Base-by-base conservation (phyloP, 1,140 invertebrate genomes). In the Eriocheir sinensis region DNA sequence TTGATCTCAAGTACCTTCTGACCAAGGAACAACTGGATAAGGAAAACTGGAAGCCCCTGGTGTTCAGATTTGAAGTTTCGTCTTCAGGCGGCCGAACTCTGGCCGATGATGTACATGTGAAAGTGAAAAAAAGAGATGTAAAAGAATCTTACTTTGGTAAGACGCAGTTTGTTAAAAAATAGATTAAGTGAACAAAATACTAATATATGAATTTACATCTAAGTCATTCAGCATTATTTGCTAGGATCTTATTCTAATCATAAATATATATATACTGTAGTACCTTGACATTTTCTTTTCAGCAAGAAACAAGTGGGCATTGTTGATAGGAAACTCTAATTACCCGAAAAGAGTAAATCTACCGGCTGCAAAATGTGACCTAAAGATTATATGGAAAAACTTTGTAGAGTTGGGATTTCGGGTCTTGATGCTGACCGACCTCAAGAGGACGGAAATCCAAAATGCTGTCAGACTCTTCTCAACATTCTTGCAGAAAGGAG, bases 221-320 rank as follows among this genome's bases (percentile, higher is more conserved):
- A 48, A 15, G 15, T 48, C 44, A 8, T 48, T 48, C 44, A n/a
- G n/a, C 44, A 8, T 48, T 48, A 48, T 15, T 48, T 15, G 4
- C 4, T 48, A 48, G 15, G 15, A 48, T 48, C 4, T 15, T 48
- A 8, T 48, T 15, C 44, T 8, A 8, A 8, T 48, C 4, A 4
- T 48, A 48, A 8, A 48, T 48, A 48, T 8, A 48, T 15, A 8
- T 15, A 48, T 48, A 48, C 44, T 48, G 44, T 48, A 48, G 15
- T 4, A 48, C 32, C 4, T 81, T 81, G 32, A 3, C 27, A 30
- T 38, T 85, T 17, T 41, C 83, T 88, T 88, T 90, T 2, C n/a
- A 90, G 89, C 89, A 60, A 53, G 89, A 27, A 90, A 90, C 38
- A 90, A 90, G 30, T 90, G 89, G 89, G 89, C 89, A 6, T 90